Evolutionary conservation across 2,113 vertebrate species (phyloP).

Genomic region (Ciconia stormi): DNA sequence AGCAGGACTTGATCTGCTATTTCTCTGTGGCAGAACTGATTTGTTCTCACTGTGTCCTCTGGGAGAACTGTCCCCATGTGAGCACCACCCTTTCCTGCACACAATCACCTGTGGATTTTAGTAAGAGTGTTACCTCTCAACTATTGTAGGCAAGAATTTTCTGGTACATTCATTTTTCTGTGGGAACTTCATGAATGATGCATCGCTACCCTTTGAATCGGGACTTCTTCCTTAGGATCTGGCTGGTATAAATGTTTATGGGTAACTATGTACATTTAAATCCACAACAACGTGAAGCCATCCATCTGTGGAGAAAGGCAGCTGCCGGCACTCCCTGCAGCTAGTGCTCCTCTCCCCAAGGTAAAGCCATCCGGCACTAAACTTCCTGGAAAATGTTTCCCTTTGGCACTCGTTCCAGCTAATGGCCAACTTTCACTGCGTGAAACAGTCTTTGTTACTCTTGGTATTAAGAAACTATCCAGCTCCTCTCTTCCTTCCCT

Average conservation of each 20-base stretch:
- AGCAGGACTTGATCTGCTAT: not conserved
- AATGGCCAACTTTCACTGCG: not conserved
- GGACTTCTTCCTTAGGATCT: not conserved
- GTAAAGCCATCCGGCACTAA: not conserved
- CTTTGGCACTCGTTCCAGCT: not conserved
- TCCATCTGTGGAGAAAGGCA: not conserved
- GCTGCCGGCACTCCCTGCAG: not conserved
- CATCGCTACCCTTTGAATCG: not conserved
- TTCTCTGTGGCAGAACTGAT: not conserved
- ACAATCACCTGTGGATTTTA: not conserved
- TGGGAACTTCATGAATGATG: not conserved
- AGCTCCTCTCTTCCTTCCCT: not conserved
- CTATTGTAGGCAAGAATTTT: not conserved
- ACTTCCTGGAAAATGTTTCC: slow-evolving; percentile 22
- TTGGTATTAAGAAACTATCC: not conserved
- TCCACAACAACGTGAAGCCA: not conserved
- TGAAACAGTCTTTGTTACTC: not conserved
- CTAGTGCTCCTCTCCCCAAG: not conserved
- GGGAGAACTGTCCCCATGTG: not conserved
- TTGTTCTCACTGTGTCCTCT: not conserved
- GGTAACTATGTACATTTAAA: not conserved
- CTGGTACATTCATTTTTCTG: not conserved
- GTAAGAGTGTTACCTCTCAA: not conserved
- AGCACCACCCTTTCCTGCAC: not conserved
- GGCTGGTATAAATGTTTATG: not conserved